Percentiles rank a stretch among this genome's conserved stretches.
phyloP scores from a whole-genome alignment of 1,140 invertebrate genomes.

The Drosophila lacertosa region DNA sequence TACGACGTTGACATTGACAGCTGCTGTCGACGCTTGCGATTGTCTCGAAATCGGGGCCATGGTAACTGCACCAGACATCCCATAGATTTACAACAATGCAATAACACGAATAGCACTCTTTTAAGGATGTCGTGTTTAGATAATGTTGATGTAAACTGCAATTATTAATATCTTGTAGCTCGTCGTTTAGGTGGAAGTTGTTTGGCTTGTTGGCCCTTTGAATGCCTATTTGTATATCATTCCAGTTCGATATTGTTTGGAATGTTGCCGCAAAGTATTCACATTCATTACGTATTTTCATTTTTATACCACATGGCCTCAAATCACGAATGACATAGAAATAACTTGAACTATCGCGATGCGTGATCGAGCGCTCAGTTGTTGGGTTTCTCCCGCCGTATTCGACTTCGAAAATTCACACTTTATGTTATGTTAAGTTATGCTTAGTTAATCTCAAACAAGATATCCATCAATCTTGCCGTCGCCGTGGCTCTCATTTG shows the following conservation, averaged over 20 bases:
- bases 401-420: slow-evolving; percentile 1
- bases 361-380: slow-evolving; percentile 1
- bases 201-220: neutral
- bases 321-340: slow-evolving; percentile 9
- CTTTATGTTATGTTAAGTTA: too few species aligned
- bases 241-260: slow-evolving; percentile 21
- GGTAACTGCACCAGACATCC: neutral
- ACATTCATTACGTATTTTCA: slow-evolving; percentile 53
- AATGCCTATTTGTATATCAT: slow-evolving; percentile 5
- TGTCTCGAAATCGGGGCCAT: neutral
- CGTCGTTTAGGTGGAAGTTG: neutral
- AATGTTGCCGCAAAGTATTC: slow-evolving; percentile 25
- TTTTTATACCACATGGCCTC: slow-evolving; percentile 60
- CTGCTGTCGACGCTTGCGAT: too few species aligned
- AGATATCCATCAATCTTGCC: neutral
- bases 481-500: slow-evolving; percentile 4
- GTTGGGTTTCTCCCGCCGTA: neutral
- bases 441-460: neutral
- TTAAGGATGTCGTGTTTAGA: neutral
- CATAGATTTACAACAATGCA: neutral
- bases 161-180: neutral
- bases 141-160: neutral
- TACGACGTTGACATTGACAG: too few species aligned
- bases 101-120: too few species aligned
- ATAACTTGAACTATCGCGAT: slow-evolving; percentile 5